Conservation (phyloP, 1,140 invertebrate species). For the Trigoniulus corallinus region DNA sequence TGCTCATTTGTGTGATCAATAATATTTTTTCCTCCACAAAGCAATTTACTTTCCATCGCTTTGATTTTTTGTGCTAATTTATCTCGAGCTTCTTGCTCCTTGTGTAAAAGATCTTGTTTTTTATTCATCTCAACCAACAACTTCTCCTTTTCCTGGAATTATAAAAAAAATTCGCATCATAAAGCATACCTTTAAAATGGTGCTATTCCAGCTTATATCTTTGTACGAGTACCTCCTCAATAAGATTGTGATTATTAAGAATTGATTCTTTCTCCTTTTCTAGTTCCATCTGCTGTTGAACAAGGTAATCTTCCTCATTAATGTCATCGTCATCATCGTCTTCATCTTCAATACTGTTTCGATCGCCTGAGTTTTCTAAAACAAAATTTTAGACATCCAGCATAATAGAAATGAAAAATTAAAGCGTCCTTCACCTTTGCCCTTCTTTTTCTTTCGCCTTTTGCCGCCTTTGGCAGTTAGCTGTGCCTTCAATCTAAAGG, state of each 20-base stretch:
- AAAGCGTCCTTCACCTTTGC: constrained; percentile 6
- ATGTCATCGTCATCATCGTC: constrained; percentile 21
- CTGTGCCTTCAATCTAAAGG: constrained; percentile 26
- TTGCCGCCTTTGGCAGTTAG: constrained; percentile 24
- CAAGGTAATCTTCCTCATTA: constrained; percentile 27
- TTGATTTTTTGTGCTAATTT: constrained; percentile 34
- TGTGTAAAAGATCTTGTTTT: constrained; percentile 35
- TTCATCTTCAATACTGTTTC: constrained; percentile 14
- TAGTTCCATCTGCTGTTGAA: constrained; percentile 30
- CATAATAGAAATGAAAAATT: constrained; percentile 5
- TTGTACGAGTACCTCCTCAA: constrained; percentile 25
- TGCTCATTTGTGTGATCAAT: constrained; percentile 81
- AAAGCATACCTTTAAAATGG: background rate
- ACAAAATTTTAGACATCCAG: constrained; percentile 12
- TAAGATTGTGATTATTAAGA: constrained; percentile 32
- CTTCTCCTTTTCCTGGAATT: constrained; percentile 32
- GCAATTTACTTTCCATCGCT: constrained; percentile 69
- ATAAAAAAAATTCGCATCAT: constrained; percentile 6
- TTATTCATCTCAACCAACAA: constrained; percentile 37
- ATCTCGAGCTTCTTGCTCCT: constrained; percentile 36
- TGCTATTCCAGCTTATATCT: background rate
- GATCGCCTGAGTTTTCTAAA: constrained; percentile 17
- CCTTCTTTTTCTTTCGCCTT: constrained; percentile 21
- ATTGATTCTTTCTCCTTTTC: constrained; percentile 36
- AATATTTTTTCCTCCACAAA: constrained; percentile 69